Evolutionary conservation across 2,888 invertebrate species (phyloP), one percentile per base, ranked within the genome.

Genomic region (Lomographa bimaculata): DNA sequence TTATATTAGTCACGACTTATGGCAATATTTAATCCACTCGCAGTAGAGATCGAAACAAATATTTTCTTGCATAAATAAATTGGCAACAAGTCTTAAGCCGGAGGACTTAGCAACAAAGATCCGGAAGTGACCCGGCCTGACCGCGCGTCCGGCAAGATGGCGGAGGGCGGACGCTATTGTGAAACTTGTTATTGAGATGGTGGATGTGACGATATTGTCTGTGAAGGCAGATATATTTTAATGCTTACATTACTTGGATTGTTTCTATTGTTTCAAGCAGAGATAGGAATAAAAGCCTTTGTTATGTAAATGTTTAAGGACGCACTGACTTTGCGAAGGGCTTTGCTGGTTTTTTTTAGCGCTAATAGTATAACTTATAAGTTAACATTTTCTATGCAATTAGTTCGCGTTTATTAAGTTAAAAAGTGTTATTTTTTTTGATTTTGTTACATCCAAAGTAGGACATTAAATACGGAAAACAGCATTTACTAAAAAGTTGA

Each of bases 141-240:
- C 52, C 47, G 23, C 38, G 25, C 37, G 48, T 57, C 54, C 57
- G 50, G 28, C 16, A 53, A 57, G 47, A 57, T 57, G 57, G 57
- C 52, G 43, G 41, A 20, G n/a, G n/a, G 7, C 9, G 8, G 16
- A 24, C 29, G 23, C 42, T 32, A 47, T 53, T 46, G 47, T 38
- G 35, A 20, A 29, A 43, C 43, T 42, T 32, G 26, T 21, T 35
- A 39, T 27, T 37, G 14, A 14, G 3, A 34, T 29, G 30, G 38
- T 44, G 41, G 16, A 4, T 16, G 3, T 19, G 28, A 19, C 19
- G 11, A 27, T 29, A 20, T 29, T 19, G 21, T 8, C 21, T 21
- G 8, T 18, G 21, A 19, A 4, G 16, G 9, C 6, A 18, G 10
- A 28, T 28, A 32, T 14, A 32, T 32, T 32, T 32, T 7, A 32